Base-by-base conservation (phyloP, 2,888 invertebrate species). In the Myopa tessellatipennis region DNA sequence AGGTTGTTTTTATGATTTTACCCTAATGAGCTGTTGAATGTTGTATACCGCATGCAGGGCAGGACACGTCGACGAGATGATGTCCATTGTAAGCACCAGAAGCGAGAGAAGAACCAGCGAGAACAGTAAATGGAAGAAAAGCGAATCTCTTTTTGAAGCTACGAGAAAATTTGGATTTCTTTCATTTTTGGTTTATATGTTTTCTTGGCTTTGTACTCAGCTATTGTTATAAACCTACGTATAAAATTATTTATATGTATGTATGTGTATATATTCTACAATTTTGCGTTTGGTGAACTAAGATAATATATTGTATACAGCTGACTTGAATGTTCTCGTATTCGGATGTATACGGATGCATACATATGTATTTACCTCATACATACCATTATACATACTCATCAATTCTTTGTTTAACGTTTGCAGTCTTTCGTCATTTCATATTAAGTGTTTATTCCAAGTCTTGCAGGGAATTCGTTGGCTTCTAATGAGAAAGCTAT, bases 281-380 rank as follows among this genome's bases (percentile, higher is more conserved):
- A n/a, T n/a, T 69, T 69, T 69, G 14, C 40, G 40, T 45, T 16
- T 67, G 83, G n/a, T n/a, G n/a, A n/a, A n/a, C 74, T 79, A 81
- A 83, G 81, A 84, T 85, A 86, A 84, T 86, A 86, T 86, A 84
- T 85, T 84, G 81, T 16, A 26, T 85, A 82, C 83, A 85, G 85
- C 84, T 83, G 82, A 84, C 86, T 83, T 82, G 78, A 80, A 85
- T 6, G 6, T 45, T 8, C 1, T 45, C 82, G 83, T 82, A 85
- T 85, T 85, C 85, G 85, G 85, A n/a, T 68, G 45, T 18, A 68
- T 61, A n/a, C 67, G 10, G 50, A 2, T 12, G n/a, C 2, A 55
- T 52, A 4, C 26, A 26, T 55, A n/a, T 71, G 26, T 18, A 71
- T n/a, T 10, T 6, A 26, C 36, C 40, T 14, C 52, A 26, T 26